These are phyloP conservation scores for Muntiacus muntjak DNA, from an alignment of 2,113 vertebrate genomes.

Conservation along the genomic window DNA sequence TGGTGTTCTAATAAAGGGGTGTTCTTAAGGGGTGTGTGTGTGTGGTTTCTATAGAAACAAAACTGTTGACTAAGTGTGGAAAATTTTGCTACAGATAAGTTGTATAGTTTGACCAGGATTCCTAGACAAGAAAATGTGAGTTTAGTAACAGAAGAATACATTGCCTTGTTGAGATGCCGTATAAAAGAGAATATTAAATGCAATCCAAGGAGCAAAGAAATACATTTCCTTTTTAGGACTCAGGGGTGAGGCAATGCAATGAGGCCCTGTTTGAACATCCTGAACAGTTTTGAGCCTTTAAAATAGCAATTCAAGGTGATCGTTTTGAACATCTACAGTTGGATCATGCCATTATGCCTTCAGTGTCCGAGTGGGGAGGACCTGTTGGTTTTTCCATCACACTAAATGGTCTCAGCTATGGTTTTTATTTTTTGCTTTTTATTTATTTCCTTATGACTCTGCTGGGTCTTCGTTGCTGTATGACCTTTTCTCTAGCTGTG, in stretches of 20 bases:
- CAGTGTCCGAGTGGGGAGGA: background rate
- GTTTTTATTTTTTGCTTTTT: background rate
- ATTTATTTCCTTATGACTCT: background rate
- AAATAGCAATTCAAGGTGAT: background rate
- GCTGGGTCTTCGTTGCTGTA: background rate
- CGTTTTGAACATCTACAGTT: background rate
- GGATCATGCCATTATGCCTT: background rate
- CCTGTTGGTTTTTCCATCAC: background rate
- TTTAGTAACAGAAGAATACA: background rate
- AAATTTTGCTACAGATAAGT: background rate
- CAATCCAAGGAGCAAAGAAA: background rate
- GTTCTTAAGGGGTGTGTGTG: background rate
- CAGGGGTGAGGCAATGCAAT: background rate
- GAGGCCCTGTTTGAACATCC: background rate
- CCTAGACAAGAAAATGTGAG: background rate
- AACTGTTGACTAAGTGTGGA: background rate
- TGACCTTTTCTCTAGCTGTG: background rate
- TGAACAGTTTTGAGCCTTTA: background rate
- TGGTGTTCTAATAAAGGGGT: background rate
- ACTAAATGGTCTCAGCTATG: background rate
- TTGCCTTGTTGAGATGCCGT: background rate
- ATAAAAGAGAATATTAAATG: slow-evolving; percentile 7
- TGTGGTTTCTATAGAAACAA: background rate
- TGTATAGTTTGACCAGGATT: background rate
- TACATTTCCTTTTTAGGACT: slow-evolving; percentile 24